Evolutionary conservation across 2,113 vertebrate species (phyloP), one percentile per base, ranked within the genome.

Genomic region (Leptocoma aspasia): DNA sequence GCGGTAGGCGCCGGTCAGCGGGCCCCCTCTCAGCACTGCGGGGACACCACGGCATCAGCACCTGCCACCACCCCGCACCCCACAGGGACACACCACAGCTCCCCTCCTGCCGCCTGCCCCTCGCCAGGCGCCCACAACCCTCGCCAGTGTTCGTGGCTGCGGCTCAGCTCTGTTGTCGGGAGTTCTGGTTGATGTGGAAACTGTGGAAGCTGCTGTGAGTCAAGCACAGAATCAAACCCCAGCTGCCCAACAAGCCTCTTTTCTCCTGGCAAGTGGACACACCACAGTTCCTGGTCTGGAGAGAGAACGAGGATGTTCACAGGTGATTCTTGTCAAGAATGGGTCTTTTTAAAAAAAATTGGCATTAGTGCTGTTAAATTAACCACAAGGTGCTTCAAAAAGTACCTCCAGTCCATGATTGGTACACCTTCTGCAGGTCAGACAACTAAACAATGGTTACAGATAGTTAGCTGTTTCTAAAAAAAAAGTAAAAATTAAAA

Each of bases 21-120:
- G 99, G 6, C 99, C 99, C 5, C 98, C 98, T 37, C 96, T 98
- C 93, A 99, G 98, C 94, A 98, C 99, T 99, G 97, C 18, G 8
- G 92, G 33, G 75, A 97, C n/a, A 97, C 57, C 31, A 97, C 54
- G 3, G 15, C 15, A 10, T 94, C 90, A 97, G 30, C 31, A 16
- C 35, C 9, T 47, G 66, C 31, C 14, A 6, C 33, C 17, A 16
- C 7, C 0, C 49, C 4, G 6, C 17, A 6, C 8, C 6, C 35
- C 27, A 7, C 0, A 1, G 23, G 59, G 11, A 71, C 37, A 20
- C 11, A 1, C 7, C 19, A 5, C 15, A 30, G 54, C 16, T 35
- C 52, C 68, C 63, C 57, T 19, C 47, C 21, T 3, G 45, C 42
- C n/a, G 47, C 26, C 81, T n/a, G 12, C 16, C 24, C 33, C 7